These are phyloP conservation scores for Macaria notata DNA, from an alignment of 2,888 invertebrate species.

Conservation along the genomic window DNA sequence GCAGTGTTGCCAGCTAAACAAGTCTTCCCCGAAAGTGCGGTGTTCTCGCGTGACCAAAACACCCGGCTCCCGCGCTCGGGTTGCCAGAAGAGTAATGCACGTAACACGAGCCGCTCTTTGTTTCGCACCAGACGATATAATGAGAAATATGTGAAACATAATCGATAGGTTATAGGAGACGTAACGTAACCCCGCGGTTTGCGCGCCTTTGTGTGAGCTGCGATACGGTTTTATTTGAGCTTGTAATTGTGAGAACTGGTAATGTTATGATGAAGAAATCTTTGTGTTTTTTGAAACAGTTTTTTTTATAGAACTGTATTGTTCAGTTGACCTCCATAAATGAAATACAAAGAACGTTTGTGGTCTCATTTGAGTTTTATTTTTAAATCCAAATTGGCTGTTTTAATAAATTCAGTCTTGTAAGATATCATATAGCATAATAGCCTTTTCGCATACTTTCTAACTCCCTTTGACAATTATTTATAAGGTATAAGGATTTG, in stretches of 20 bases:
- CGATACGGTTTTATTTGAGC: conserved; percentile 46
- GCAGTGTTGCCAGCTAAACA: conserved; percentile 55
- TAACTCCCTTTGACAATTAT: too few relatives aligned
- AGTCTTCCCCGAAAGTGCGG: conserved; percentile 62
- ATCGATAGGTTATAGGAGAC: conserved; percentile 73
- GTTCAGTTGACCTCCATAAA: too few relatives aligned
- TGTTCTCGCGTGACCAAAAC: conserved; percentile 68
- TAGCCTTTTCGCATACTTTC: too few relatives aligned
- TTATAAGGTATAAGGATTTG: too few relatives aligned
- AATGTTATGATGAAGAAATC: conserved; percentile 18
- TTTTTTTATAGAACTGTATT: too few relatives aligned
- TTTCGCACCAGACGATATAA: conserved; percentile 77
- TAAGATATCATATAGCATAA: too few relatives aligned
- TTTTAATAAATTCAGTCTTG: too few relatives aligned
- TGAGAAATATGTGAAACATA: conserved; percentile 77
- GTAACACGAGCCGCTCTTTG: conserved; percentile 71
- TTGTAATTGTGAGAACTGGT: conserved; percentile 43
- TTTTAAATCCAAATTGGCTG: too few relatives aligned
- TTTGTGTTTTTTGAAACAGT: neutral
- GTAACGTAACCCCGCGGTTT: conserved; percentile 63
- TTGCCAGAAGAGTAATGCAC: conserved; percentile 65
- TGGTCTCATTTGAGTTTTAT: too few relatives aligned
- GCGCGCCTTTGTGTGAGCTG: conserved; percentile 53
- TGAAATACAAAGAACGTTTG: too few relatives aligned
- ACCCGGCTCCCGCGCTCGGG: conserved; percentile 51